Conservation (phyloP, 2,113 vertebrate species). For the Malurus melanocephalus region DNA sequence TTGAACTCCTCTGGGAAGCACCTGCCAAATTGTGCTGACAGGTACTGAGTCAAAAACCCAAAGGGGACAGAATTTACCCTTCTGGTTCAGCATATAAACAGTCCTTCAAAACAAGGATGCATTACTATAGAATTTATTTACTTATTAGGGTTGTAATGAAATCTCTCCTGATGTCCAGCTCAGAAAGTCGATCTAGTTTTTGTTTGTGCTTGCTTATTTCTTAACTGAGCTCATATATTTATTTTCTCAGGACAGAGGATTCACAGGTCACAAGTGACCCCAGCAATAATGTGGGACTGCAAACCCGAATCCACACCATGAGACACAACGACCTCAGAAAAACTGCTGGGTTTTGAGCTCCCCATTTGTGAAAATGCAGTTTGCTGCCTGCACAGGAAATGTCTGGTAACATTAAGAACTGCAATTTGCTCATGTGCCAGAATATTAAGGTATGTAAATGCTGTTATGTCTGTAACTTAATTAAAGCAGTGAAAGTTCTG, state of each 20-base stretch:
- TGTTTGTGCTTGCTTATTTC: neutral
- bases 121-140: too few species aligned
- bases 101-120: too few species aligned
- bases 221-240: neutral
- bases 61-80: too few species aligned
- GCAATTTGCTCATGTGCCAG: neutral
- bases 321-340: neutral
- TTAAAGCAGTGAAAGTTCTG: neutral
- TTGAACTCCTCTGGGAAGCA: too few species aligned
- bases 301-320: neutral
- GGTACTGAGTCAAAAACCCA: too few species aligned
- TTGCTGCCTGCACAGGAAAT: neutral
- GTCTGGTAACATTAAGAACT: neutral
- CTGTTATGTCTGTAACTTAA: neutral
- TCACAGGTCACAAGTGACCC: neutral
- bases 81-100: too few species aligned
- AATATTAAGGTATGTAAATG: neutral
- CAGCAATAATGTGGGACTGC: neutral
- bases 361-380: neutral
- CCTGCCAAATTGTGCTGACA: too few species aligned
- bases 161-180: neutral
- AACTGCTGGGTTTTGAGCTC: neutral
- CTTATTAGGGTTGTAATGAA: too few species aligned
- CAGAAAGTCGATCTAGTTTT: neutral
- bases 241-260: neutral